Evolutionary conservation across 2,797 vertebrate genomes (phyloP).

Genomic region (Liasis olivaceus): DNA sequence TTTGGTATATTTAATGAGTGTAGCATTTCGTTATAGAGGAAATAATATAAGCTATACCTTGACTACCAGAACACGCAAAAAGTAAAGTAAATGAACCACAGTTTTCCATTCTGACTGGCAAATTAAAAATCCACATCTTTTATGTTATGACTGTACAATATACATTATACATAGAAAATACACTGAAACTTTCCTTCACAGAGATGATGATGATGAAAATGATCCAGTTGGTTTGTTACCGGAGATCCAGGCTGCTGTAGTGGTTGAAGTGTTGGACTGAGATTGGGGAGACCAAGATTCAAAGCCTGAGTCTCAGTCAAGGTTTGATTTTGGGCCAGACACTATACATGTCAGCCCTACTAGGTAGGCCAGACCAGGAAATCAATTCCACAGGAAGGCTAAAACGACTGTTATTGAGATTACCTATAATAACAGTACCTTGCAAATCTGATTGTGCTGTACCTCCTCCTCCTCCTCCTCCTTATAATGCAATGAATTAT

Average conservation of each 20-base stretch:
- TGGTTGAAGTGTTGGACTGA: not conserved
- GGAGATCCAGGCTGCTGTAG: not conserved
- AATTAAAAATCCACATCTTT: constrained; percentile 19
- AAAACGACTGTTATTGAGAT: no score
- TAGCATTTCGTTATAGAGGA: constrained; percentile 69
- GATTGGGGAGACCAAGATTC: not conserved
- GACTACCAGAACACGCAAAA: constrained; percentile 69
- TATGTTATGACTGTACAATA: not conserved
- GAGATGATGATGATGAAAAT: not conserved
- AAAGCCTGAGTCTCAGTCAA: not conserved
- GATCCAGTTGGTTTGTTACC: not conserved
- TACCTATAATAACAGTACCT: no score
- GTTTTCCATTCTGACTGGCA: not conserved
- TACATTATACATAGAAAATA: not conserved
- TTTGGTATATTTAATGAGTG: constrained; percentile 74
- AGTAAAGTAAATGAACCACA: constrained; percentile 39
- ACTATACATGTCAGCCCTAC: no score
- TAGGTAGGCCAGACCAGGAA: no score
- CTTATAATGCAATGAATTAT: no score
- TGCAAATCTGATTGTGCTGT: no score
- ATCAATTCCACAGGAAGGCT: no score
- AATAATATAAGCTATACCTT: constrained; percentile 72
- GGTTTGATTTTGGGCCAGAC: no score
- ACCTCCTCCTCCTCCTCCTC: no score
- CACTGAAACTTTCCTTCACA: not conserved